Evolutionary conservation across 2,888 invertebrate species (phyloP).

Genomic region (Drosophila tripunctata): DNA sequence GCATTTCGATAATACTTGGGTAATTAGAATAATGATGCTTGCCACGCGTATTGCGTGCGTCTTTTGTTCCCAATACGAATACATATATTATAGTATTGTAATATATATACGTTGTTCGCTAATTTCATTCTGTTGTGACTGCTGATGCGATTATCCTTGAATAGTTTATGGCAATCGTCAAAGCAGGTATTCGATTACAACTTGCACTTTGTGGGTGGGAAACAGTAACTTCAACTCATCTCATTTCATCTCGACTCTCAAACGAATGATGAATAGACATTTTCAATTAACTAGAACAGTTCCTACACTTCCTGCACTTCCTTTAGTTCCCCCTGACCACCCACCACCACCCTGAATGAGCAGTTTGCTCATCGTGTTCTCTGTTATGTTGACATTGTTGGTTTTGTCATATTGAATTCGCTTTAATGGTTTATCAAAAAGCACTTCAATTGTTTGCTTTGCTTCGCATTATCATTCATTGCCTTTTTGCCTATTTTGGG

Average conservation of each 20-base stretch:
- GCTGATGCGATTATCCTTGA: conserved; percentile 64
- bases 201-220: not conserved
- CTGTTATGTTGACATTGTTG: conserved; percentile 21
- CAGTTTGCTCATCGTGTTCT: conserved; percentile 10
- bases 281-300: conserved; percentile 79
- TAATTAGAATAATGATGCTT: conserved; percentile 80
- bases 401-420: conserved; percentile 58
- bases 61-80: not conserved
- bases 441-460: conserved; percentile 80
- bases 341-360: conserved; percentile 27
- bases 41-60: conserved; percentile 60
- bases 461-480: conserved; percentile 54
- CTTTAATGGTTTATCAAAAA: conserved; percentile 82
- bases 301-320: conserved; percentile 38
- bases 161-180: conserved; percentile 40
- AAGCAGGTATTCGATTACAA: conserved; percentile 71
- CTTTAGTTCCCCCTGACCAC: conserved; percentile 48
- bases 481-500: conserved; percentile 5
- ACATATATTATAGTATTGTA: not conserved
- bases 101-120: conserved; percentile 19
- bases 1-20: conserved; percentile 80
- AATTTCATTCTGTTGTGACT: conserved; percentile 44
- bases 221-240: not conserved
- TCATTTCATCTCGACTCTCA: too few species aligned
- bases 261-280: conserved; percentile 78